phyloP scores from a whole-genome alignment of 2,888 invertebrate species.

The Trissolcus brochymenae region DNA sequence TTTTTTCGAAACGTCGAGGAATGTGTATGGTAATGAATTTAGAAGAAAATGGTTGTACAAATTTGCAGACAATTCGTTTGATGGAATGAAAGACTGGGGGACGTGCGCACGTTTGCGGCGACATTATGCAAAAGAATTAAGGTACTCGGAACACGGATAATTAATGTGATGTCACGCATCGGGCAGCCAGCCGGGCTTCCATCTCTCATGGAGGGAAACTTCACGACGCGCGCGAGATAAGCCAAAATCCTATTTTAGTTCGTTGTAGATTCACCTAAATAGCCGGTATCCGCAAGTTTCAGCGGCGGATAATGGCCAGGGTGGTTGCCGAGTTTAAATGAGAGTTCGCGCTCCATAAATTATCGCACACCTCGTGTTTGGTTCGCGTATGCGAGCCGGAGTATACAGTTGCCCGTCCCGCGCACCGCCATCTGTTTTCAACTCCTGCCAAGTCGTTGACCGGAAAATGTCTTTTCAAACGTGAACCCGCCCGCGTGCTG shows the following conservation, averaged over 20 bases:
- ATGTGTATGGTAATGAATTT: background rate
- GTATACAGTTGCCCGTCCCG: conserved; percentile 40
- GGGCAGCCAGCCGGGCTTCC: conserved; percentile 59
- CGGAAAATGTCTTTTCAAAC: conserved; percentile 51
- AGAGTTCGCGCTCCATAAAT: conserved; percentile 70
- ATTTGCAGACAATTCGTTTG: conserved; percentile 37
- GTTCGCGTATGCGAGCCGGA: conserved; percentile 31
- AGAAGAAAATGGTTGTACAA: conserved; percentile 10
- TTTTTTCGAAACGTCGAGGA: background rate
- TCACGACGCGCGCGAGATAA: conserved; percentile 68
- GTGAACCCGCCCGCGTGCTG: conserved; percentile 1
- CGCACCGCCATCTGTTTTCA: conserved; percentile 49
- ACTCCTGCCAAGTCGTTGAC: conserved; percentile 55
- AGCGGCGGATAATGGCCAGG: conserved; percentile 65
- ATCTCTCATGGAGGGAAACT: conserved; percentile 55
- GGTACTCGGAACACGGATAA: conserved; percentile 59
- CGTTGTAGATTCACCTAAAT: conserved; percentile 67
- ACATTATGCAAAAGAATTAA: conserved; percentile 49
- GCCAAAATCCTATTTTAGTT: conserved; percentile 73
- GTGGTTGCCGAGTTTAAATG: conserved; percentile 69
- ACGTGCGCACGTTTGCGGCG: conserved; percentile 22
- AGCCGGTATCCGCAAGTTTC: conserved; percentile 63
- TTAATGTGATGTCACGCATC: conserved; percentile 68
- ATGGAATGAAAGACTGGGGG: conserved; percentile 16
- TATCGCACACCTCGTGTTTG: conserved; percentile 61